phyloP scores from a whole-genome alignment of 2,888 invertebrate species.

The Pyrochroa serraticornis region DNA sequence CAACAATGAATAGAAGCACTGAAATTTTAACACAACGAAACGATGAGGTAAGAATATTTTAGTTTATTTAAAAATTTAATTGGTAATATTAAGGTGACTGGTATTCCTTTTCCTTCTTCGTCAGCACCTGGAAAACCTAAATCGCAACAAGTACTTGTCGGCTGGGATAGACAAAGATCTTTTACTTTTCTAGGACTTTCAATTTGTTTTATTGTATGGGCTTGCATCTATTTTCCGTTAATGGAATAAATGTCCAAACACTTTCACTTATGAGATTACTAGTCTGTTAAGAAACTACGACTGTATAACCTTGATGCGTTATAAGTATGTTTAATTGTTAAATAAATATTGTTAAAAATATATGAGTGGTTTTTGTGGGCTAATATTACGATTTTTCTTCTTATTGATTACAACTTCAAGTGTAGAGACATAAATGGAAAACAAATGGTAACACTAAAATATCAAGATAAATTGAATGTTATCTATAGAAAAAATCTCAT shows the following conservation, averaged over 20 bases:
- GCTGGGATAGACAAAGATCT: slow-evolving; percentile 59
- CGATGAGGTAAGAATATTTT: slow-evolving; percentile 15
- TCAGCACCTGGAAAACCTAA: slow-evolving; percentile 11
- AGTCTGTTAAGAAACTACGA: not conserved
- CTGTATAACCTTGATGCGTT: not conserved
- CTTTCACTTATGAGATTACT: slow-evolving; percentile 6
- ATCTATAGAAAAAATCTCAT: too few species aligned
- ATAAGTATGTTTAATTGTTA: too few species aligned
- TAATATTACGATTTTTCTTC: too few species aligned
- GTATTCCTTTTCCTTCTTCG: too few species aligned
- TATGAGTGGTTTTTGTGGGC: too few species aligned
- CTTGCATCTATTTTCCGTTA: slow-evolving; percentile 58
- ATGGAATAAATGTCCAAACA: slow-evolving; percentile 11
- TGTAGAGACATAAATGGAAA: too few species aligned
- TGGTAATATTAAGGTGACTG: not conserved
- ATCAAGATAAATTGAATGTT: too few species aligned
- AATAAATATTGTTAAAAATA: too few species aligned
- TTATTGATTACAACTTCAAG: too few species aligned
- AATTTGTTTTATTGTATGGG: slow-evolving; percentile 58
- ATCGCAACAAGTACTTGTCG: slow-evolving; percentile 50
- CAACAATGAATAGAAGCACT: slow-evolving; percentile 22
- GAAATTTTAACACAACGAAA: slow-evolving; percentile 17
- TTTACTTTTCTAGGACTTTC: slow-evolving; percentile 54
- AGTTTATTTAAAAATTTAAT: not conserved
- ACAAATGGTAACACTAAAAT: too few species aligned